A percentile compares a stretch with the other conserved stretches of the same genome.
phyloP scores from a whole-genome alignment of 1,140 invertebrate species.

The Onthophagus taurus region DNA sequence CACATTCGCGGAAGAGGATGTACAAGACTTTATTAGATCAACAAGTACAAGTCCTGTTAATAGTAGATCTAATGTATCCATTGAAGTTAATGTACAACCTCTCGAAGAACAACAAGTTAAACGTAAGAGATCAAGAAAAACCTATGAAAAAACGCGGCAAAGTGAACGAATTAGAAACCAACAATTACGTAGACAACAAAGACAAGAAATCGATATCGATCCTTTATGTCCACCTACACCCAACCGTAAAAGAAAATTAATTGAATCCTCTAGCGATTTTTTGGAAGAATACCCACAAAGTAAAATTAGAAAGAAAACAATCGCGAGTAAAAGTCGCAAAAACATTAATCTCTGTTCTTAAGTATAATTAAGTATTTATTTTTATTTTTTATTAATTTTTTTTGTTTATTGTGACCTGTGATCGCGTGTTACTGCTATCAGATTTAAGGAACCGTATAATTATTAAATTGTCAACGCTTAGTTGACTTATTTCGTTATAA shows the following conservation, averaged over 20 bases:
- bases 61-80: slow-evolving; percentile 9
- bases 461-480: slow-evolving; percentile 3
- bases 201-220: slow-evolving; percentile 29
- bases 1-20: slow-evolving; percentile 25
- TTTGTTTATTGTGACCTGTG: slow-evolving; percentile 11
- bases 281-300: slow-evolving; percentile 18
- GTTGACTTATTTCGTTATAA: slow-evolving; percentile 5
- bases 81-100: slow-evolving; percentile 13
- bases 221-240: slow-evolving; percentile 22
- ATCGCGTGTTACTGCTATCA: slow-evolving; percentile 10
- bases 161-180: slow-evolving; percentile 33
- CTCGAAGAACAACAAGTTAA: slow-evolving; percentile 13
- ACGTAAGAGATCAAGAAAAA: slow-evolving; percentile 23
- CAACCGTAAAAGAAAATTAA: slow-evolving; percentile 25
- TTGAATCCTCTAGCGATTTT: slow-evolving; percentile 20
- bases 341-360: slow-evolving; percentile 16
- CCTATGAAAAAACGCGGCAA: slow-evolving; percentile 29
- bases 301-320: slow-evolving; percentile 26
- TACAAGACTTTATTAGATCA: slow-evolving; percentile 28
- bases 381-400: slow-evolving; percentile 10
- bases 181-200: slow-evolving; percentile 20
- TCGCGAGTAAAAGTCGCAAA: slow-evolving; percentile 11
- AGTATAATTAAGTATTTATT: slow-evolving; percentile 2
- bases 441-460: background rate
- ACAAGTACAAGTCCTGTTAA: slow-evolving; percentile 22